Evolutionary conservation across 2,888 invertebrate genomes (phyloP), one percentile per base, ranked within the genome.

Genomic region (Craniophora ligustri): DNA sequence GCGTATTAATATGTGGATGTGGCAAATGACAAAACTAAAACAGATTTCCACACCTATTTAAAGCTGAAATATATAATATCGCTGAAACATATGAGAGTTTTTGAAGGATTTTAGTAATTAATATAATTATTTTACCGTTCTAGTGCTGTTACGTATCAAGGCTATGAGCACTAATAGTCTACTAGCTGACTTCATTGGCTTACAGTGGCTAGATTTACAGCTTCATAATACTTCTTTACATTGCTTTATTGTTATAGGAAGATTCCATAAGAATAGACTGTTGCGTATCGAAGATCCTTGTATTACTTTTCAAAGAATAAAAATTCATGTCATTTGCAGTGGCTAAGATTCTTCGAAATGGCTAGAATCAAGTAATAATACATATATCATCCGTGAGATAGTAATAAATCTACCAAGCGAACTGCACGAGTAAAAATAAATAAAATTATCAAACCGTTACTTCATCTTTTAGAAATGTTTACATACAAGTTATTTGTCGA

Each of bases 1-100:
- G 51, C 11, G 16, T 15, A 23, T 7, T 55, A 62, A 49, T 15
- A 35, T 21, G 39, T 72, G 72, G 80, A 83, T 75, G 54, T 34
- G 78, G 69, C n/a, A n/a, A n/a, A n/a, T n/a, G n/a, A n/a, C n/a
- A n/a, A n/a, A n/a, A n/a, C n/a, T n/a, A n/a, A n/a, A n/a, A n/a
- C n/a, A n/a, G n/a, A n/a, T n/a, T n/a, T n/a, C n/a, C n/a, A n/a
- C n/a, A n/a, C n/a, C n/a, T n/a, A n/a, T n/a, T n/a, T n/a, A n/a
- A n/a, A n/a, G n/a, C n/a, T n/a, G n/a, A n/a, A n/a, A n/a, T n/a
- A n/a, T n/a, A n/a, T n/a, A n/a, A n/a, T n/a, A n/a, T n/a, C n/a
- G n/a, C n/a, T n/a, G n/a, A n/a, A n/a, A n/a, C n/a, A n/a, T n/a
- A n/a, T n/a, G n/a, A n/a, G n/a, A n/a, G n/a, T n/a, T n/a, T n/a